These are phyloP conservation scores for Nansenia antarctica DNA, from an alignment of 2,113 vertebrate species.

Conservation along the genomic window DNA sequence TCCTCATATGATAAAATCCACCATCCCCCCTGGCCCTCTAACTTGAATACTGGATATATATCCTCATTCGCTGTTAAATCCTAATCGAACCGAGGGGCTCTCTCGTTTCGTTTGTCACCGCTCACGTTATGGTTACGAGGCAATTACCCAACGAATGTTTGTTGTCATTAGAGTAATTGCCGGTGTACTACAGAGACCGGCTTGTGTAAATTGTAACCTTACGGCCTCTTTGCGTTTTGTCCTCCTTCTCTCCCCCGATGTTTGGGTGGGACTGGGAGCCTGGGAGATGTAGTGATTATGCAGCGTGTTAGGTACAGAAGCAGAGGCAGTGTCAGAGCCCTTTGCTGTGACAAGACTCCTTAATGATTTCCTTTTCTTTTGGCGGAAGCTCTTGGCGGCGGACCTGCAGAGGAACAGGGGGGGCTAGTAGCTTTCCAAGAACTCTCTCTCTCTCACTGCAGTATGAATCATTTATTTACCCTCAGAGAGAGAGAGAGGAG, in stretches of 20 bases:
- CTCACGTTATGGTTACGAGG: too few relatives aligned
- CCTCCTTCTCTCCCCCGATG: not conserved
- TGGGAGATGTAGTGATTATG: conserved; percentile 45
- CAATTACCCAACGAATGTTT: too few relatives aligned
- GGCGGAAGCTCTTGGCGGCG: conserved; percentile 38
- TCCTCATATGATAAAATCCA: too few relatives aligned
- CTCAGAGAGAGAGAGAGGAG: conserved; percentile 34
- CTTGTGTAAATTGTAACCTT: too few relatives aligned
- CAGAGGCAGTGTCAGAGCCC: conserved; percentile 29
- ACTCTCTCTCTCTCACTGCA: conserved; percentile 6
- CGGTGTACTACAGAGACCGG: too few relatives aligned
- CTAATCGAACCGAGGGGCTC: too few relatives aligned
- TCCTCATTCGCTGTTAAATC: too few relatives aligned
- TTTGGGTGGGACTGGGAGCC: conserved; percentile 23
- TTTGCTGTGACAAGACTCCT: conserved; percentile 41
- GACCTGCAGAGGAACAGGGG: conserved; percentile 6
- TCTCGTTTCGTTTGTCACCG: too few relatives aligned
- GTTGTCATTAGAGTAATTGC: too few relatives aligned
- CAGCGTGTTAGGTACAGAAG: conserved; percentile 28
- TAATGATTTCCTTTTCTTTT: conserved; percentile 48
- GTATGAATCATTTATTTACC: conserved; percentile 52
- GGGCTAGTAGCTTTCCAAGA: not conserved
- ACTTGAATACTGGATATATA: too few relatives aligned
- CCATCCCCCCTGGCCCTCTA: too few relatives aligned
- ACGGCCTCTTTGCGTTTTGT: too few relatives aligned